Evolutionary conservation across 2,888 invertebrate species (phyloP), one percentile per base, ranked within the genome.

Genomic region (Chouioia cunea): DNA sequence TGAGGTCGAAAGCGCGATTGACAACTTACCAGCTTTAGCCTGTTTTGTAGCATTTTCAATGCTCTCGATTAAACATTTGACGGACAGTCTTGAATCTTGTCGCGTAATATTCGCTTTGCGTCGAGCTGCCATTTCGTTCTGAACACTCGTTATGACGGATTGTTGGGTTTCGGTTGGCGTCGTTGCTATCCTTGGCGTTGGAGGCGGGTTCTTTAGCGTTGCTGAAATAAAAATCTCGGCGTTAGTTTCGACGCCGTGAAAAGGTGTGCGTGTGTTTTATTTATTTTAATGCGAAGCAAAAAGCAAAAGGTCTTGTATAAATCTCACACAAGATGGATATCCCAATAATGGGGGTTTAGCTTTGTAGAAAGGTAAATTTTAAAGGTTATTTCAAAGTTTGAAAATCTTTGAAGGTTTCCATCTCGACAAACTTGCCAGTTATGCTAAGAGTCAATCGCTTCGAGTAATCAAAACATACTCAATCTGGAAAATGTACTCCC

Each of bases 1-100:
- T 44, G 36, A 50, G 47, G 22, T 36, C 65, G n/a, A 22, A 63
- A 52, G 23, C n/a, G 16, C 50, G 2, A 1, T 18, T 18, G 20
- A 44, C 2, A 75, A 78, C 76, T 73, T 75, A 81, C 90, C 83
- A 85, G 88, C 78, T 87, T 91, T 90, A 58, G 92, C 91, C 78
- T 92, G 92, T 84, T 93, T 93, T 48, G 92, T 93, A 20, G 91
- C 92, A 82, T 93, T 95, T 87, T 97, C 97, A 71, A 97, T 96
- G 78, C 94, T 94, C 83, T 96, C 95, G 73, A 97, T 96, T 43
- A 97, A 87, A 63, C 94, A 94, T 83, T 96, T 96, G 10, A 97
- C 97, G 0, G 96, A 96, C 60, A 96, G 88, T 44, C 94, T 89
- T 23, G 93, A 94, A 81, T 94, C 95, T 81, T 92, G 92, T 1